These are phyloP conservation scores for Corythornis vintsioides DNA, from an alignment of 2,113 vertebrate genomes.

Conservation along the genomic window DNA sequence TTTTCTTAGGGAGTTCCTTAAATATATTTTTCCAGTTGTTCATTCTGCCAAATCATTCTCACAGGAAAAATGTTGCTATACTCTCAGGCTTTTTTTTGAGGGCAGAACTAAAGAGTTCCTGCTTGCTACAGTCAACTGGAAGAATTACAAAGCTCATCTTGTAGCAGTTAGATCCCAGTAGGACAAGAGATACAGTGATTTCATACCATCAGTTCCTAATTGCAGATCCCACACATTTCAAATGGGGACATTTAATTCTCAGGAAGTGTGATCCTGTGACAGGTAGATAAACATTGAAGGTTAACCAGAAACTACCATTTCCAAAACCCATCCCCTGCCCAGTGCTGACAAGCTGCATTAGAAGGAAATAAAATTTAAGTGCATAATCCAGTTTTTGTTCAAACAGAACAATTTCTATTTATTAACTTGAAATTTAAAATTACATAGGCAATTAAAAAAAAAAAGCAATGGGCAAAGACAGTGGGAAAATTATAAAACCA, in stretches of 20 bases:
- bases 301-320: not conserved
- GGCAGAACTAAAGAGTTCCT: not conserved
- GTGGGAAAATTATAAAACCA: not conserved
- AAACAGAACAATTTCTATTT: not conserved
- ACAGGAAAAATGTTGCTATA: not conserved
- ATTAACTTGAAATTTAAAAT: not conserved
- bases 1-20: slow-evolving; percentile 1
- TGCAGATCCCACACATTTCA: not conserved
- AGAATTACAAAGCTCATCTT: not conserved
- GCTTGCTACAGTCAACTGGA: not conserved
- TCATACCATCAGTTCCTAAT: not conserved
- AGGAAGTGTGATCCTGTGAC: not conserved
- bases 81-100: not conserved
- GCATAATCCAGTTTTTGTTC: not conserved
- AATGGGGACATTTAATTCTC: not conserved
- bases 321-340: not conserved
- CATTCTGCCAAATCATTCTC: not conserved
- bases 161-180: not conserved
- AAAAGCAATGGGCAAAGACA: not conserved
- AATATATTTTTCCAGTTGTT: not conserved
- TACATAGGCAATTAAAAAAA: not conserved
- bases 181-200: not conserved
- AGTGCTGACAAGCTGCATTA: not conserved
- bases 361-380: not conserved
- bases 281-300: not conserved